A percentile compares a stretch with the other conserved stretches of the same genome.
These are phyloP conservation scores for Tetramorium simillimum DNA, from an alignment of 1,140 invertebrate species.

Conservation along the genomic window DNA sequence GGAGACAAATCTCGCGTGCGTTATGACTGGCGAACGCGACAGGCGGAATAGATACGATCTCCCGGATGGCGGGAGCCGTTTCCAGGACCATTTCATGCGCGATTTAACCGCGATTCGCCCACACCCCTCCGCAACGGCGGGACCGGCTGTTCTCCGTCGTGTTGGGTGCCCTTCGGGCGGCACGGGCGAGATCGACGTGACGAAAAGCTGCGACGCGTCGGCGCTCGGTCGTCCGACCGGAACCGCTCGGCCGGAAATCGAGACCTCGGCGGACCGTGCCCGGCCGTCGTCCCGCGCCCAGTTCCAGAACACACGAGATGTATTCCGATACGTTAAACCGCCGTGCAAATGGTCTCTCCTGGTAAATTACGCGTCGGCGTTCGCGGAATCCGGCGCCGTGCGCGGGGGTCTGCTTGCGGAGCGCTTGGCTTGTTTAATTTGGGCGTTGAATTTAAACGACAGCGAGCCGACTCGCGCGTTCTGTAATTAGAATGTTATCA, in stretches of 20 bases:
- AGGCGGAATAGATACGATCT: conserved; percentile 56
- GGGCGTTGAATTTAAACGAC: conserved; percentile 7
- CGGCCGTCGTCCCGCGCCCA: background rate
- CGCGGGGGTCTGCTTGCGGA: background rate
- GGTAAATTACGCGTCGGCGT: background rate
- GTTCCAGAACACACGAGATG: background rate
- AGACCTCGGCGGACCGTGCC: background rate
- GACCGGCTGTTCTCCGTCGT: background rate
- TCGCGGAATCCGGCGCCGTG: background rate
- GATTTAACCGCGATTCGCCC: conserved; percentile 57
- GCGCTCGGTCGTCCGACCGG: background rate
- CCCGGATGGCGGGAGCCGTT: conserved; percentile 10
- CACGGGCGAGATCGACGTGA: background rate
- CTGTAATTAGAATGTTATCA: conserved; percentile 40
- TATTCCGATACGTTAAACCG: background rate
- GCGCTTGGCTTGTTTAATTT: conserved; percentile 4
- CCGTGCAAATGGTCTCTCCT: background rate
- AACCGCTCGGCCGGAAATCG: conserved; percentile 36
- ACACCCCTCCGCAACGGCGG: background rate
- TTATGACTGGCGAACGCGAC: conserved; percentile 35
- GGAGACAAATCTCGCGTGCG: conserved; percentile 12
- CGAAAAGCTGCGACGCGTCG: conserved; percentile 35
- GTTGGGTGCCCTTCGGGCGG: background rate
- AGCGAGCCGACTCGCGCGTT: background rate
- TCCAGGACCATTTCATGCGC: conserved; percentile 62